A percentile compares a stretch with the other conserved stretches of the same genome.
phyloP scores from a whole-genome alignment of 2,113 vertebrate genomes.

The Rhea americana region DNA sequence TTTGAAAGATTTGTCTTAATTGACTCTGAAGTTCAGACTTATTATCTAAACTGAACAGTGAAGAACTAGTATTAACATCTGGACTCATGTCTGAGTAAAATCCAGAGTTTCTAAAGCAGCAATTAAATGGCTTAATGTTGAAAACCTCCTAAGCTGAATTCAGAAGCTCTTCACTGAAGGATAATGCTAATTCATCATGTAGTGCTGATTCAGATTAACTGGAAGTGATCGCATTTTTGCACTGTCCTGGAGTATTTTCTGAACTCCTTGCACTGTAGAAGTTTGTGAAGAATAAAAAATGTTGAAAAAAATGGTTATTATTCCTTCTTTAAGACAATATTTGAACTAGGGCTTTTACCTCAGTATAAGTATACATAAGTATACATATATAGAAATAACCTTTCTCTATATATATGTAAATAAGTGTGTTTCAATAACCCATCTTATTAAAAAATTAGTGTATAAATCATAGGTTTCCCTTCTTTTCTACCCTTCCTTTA shows the following conservation, averaged over 20 bases:
- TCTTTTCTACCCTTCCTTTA: neutral
- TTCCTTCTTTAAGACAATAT: constrained; percentile 1
- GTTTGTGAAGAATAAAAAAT: neutral
- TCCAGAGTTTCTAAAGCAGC: constrained; percentile 53
- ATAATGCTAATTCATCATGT: constrained; percentile 62
- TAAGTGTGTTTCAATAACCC: neutral
- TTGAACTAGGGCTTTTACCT: neutral
- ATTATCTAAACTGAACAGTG: constrained; percentile 61
- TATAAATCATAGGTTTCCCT: neutral
- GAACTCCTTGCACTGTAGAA: constrained; percentile 30
- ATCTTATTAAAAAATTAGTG: neutral
- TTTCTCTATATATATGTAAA: neutral
- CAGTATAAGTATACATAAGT: neutral
- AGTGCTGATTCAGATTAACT: constrained; percentile 36
- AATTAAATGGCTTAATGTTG: constrained; percentile 68
- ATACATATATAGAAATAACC: neutral
- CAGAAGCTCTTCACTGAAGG: constrained; percentile 57
- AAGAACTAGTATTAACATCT: constrained; percentile 62
- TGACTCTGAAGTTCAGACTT: constrained; percentile 48
- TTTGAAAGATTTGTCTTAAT: constrained; percentile 49
- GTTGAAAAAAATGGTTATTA: constrained; percentile 13
- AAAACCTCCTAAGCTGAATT: constrained; percentile 57
- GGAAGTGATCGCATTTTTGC: constrained; percentile 56
- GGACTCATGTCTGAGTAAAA: constrained; percentile 24
- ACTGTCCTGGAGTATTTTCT: constrained; percentile 25